Conservation (phyloP, 2,888 invertebrate genomes). For the Hylaea fasciaria region DNA sequence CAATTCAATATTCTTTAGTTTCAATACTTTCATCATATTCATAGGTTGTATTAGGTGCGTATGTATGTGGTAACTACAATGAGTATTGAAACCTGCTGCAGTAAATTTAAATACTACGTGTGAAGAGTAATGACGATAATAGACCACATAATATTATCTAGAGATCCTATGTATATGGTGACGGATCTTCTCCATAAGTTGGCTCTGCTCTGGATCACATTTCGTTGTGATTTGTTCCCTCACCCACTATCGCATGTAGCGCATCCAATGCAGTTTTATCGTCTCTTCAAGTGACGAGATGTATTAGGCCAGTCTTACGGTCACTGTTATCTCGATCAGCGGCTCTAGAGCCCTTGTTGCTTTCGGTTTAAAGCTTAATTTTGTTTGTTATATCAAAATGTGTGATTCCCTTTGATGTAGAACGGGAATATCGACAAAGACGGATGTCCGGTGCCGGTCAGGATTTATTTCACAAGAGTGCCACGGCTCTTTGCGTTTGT, state of each 20-base stretch:
- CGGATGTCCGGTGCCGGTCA: conserved; percentile 85
- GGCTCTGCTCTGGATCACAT: too few relatives aligned
- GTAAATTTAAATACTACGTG: too few relatives aligned
- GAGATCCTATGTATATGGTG: too few relatives aligned
- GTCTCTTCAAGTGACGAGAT: conserved; percentile 73
- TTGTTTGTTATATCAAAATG: conserved; percentile 57
- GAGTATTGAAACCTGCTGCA: too few relatives aligned
- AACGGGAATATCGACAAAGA: conserved; percentile 84
- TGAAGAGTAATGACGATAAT: too few relatives aligned
- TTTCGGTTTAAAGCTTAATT: conserved; percentile 66
- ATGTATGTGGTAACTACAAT: too few relatives aligned
- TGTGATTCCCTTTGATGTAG: conserved; percentile 80
- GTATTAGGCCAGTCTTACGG: conserved; percentile 70
- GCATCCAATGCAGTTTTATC: conserved; percentile 73
- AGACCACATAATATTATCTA: too few relatives aligned
- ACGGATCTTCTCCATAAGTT: too few relatives aligned
- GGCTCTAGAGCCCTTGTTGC: conserved; percentile 49
- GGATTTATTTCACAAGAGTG: conserved; percentile 82
- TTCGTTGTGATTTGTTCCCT: conserved; percentile 63
- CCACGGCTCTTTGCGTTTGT: conserved; percentile 61
- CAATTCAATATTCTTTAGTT: too few relatives aligned
- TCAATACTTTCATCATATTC: too few relatives aligned
- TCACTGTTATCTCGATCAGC: conserved; percentile 41
- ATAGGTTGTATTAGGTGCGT: too few relatives aligned
- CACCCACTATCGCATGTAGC: conserved; percentile 60